Evolutionary conservation across 2,113 vertebrate genomes (phyloP), one percentile per base, ranked within the genome.

Genomic region (Dryoscopus gambensis): DNA sequence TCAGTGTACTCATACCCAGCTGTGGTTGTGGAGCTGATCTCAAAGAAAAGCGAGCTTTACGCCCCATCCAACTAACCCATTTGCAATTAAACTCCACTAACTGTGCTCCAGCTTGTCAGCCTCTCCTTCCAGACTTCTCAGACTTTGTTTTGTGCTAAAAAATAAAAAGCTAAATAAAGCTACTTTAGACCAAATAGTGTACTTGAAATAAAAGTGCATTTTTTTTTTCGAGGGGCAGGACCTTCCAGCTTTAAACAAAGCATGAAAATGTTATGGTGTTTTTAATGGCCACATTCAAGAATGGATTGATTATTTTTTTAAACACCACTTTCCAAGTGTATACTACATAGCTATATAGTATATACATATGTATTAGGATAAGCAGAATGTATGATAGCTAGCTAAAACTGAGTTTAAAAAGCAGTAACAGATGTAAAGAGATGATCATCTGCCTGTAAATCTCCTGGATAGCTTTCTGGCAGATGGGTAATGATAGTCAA

Each of bases 1-100:
- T 81, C 69, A 84, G 64, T 75, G 31, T 68, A 23, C 69, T 90
- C 86, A 40, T n/a, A 55, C 80, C 71, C 84, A 90, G 64, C 64
- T 89, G 85, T 89, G 85, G 76, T 68, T 86, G 80, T 93, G 88
- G 64, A 52, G 81, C 52, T 88, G 84, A 76, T 47, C 73, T 74
- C 28, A 59, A 71, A 90, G 52, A 44, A 94, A 47, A 88, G 81
- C 39, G 11, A 94, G 75, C 87, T 88, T 88, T 88, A 44, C 0
- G 11, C 64, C 49, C 79, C 63, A 2, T 53, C 47, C 60, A 52
- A 84, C 96, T 96, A 97, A 96, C 85, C 68, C 68, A 12, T n/a
- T 94, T 1, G 64, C 90, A 81, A 63, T 88, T 97, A 96, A 96
- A 94, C 71, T 71, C 47, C 64, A 40, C 80, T 93, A 95, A 94